These are phyloP conservation scores for Ranitomeya imitator DNA, from an alignment of 2,113 vertebrate species.

Conservation along the genomic window DNA sequence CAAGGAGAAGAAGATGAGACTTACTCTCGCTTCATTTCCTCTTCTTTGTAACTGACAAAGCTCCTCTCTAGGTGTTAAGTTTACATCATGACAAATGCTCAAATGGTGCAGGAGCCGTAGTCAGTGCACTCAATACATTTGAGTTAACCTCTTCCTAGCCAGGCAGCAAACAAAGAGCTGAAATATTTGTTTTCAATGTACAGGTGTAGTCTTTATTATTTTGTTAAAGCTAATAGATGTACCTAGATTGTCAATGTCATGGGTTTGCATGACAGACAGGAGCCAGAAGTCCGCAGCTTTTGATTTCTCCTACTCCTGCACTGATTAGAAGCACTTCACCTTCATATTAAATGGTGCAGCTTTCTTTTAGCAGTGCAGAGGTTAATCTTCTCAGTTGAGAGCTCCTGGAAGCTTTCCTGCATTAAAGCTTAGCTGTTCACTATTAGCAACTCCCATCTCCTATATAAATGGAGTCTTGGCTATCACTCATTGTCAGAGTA, in stretches of 20 bases:
- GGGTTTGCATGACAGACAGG: too few relatives aligned
- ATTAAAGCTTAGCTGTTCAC: too few relatives aligned
- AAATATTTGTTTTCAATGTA: not conserved
- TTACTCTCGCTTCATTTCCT: conserved; percentile 95
- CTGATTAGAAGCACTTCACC: too few relatives aligned
- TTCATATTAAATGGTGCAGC: too few relatives aligned
- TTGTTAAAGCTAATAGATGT: not conserved
- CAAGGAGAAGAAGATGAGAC: conserved; percentile 97
- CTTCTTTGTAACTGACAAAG: conserved; percentile 96
- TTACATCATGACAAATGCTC: conserved; percentile 94
- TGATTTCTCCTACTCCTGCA: too few relatives aligned
- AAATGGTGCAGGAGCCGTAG: conserved; percentile 84
- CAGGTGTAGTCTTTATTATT: not conserved
- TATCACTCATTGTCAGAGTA: too few relatives aligned
- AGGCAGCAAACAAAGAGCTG: not conserved
- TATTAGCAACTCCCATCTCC: too few relatives aligned
- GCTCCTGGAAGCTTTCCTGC: too few relatives aligned
- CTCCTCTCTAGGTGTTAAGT: conserved; percentile 88
- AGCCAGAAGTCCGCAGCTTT: too few relatives aligned
- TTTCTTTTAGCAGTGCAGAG: too few relatives aligned
- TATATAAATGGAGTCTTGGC: too few relatives aligned
- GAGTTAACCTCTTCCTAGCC: conserved; percentile 35
- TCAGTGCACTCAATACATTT: conserved; percentile 17
- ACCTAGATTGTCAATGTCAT: not conserved
- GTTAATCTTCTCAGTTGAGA: too few relatives aligned